Percentiles rank a stretch among this genome's conserved stretches.
Conservation (phyloP, 2,113 vertebrate species). For the Ariopsis seemanni region DNA sequence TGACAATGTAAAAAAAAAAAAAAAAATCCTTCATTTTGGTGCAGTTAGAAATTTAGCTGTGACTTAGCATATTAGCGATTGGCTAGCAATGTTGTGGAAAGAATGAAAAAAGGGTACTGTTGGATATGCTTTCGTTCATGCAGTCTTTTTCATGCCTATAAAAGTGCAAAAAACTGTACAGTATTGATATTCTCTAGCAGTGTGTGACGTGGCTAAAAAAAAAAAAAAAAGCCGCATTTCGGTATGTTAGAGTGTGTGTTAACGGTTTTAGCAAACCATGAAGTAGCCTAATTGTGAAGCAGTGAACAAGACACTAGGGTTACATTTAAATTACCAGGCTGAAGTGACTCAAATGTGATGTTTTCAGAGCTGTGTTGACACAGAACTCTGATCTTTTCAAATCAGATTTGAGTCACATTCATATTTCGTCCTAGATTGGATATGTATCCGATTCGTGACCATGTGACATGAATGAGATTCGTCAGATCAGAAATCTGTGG, state of each 20-base stretch:
- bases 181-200: neutral
- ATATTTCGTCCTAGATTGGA: no score
- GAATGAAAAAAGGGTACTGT: neutral
- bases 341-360: no score
- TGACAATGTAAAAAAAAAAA: no score
- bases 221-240: neutral
- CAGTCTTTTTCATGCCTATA: neutral
- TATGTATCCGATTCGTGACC: no score
- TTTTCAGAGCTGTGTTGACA: no score
- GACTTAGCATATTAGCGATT: neutral
- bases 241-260: neutral
- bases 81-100: neutral
- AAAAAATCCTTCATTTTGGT: neutral
- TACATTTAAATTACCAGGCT: no score
- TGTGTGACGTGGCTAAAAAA: neutral
- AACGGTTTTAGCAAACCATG: neutral
- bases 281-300: neutral
- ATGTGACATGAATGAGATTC: no score
- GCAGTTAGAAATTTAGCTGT: neutral
- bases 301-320: neutral
- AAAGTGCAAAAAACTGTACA: neutral
- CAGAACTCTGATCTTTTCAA: no score
- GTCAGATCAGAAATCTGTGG: no score
- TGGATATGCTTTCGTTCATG: neutral
- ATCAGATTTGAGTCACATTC: no score